These are phyloP conservation scores for Euwallacea fornicatus DNA, from an alignment of 1,140 invertebrate species.

Conservation along the genomic window DNA sequence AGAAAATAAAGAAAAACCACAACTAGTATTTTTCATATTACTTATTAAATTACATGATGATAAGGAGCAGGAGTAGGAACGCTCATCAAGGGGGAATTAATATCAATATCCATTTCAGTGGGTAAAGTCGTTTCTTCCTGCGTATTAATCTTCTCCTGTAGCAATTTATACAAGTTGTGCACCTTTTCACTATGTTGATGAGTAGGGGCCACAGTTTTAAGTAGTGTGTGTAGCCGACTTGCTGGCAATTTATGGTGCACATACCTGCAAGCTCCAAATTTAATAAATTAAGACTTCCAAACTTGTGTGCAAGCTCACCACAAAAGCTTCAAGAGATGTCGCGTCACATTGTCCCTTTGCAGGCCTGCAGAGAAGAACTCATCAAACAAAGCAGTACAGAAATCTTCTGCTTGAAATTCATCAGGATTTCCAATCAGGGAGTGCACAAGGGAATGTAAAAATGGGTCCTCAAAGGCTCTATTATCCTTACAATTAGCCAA, in stretches of 20 bases:
- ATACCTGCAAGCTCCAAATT: slow-evolving; percentile 14
- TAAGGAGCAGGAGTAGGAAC: slow-evolving; percentile 80
- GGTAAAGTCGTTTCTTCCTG: slow-evolving; percentile 67
- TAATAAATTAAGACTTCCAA: not conserved
- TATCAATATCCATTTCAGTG: slow-evolving; percentile 66
- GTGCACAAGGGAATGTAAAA: slow-evolving; percentile 86
- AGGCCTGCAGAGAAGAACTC: slow-evolving; percentile 93
- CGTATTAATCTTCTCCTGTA: slow-evolving; percentile 76
- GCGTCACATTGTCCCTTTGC: slow-evolving; percentile 86
- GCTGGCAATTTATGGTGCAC: slow-evolving; percentile 79
- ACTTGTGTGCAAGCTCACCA: slow-evolving; percentile 64
- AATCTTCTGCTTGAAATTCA: slow-evolving; percentile 91
- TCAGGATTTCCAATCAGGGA: slow-evolving; percentile 86
- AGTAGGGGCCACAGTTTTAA: slow-evolving; percentile 86
- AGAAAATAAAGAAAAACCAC: slow-evolving; percentile 2
- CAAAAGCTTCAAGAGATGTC: slow-evolving; percentile 88
- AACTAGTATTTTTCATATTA: not conserved
- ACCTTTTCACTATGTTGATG: slow-evolving; percentile 83
- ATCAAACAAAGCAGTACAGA: slow-evolving; percentile 94
- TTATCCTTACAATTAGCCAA: slow-evolving; percentile 89
- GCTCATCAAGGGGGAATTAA: slow-evolving; percentile 83
- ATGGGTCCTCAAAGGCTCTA: slow-evolving; percentile 92
- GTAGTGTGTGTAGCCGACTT: slow-evolving; percentile 74
- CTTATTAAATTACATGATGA: slow-evolving; percentile 53
- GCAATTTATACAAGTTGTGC: slow-evolving; percentile 74